These are phyloP conservation scores for Glandiceps talaboti DNA, from an alignment of 53 echinoderm and acorn worm species.

Conservation along the genomic window DNA sequence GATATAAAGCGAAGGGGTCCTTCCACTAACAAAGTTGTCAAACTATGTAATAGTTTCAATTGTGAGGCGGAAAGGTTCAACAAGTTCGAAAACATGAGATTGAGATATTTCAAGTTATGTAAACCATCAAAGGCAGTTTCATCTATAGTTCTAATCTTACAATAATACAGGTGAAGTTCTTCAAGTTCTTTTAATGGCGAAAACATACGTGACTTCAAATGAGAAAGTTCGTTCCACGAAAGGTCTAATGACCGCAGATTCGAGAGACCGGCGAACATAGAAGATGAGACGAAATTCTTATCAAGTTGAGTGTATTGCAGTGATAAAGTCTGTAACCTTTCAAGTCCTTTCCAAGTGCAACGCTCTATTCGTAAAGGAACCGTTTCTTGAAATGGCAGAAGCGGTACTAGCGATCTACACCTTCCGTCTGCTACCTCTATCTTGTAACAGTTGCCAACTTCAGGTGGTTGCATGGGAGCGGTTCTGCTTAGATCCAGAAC, in stretches of 20 bases:
- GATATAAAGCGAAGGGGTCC: neutral
- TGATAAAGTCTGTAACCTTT: neutral
- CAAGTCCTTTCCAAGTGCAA: neutral
- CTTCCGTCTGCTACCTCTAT: neutral
- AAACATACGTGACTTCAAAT: neutral
- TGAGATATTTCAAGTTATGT: neutral
- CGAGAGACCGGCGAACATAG: neutral
- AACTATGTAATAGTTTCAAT: neutral
- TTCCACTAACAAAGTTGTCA: neutral
- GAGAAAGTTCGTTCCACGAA: neutral
- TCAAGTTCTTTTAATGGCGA: neutral
- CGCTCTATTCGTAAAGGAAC: neutral
- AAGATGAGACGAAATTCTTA: neutral
- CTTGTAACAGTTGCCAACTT: neutral
- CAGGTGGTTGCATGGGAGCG: neutral
- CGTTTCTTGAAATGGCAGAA: neutral
- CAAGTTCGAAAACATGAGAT: neutral
- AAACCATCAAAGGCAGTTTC: neutral
- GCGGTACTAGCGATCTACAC: neutral
- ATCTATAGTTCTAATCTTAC: neutral
- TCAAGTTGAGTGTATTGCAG: neutral
- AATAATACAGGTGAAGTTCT: neutral
- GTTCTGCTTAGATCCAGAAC: neutral
- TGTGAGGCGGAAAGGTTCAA: neutral
- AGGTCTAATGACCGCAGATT: neutral